Percentiles rank a stretch among this genome's conserved stretches.
phyloP scores from a whole-genome alignment of 1,140 invertebrate species.

The Elysia chlorotica region DNA sequence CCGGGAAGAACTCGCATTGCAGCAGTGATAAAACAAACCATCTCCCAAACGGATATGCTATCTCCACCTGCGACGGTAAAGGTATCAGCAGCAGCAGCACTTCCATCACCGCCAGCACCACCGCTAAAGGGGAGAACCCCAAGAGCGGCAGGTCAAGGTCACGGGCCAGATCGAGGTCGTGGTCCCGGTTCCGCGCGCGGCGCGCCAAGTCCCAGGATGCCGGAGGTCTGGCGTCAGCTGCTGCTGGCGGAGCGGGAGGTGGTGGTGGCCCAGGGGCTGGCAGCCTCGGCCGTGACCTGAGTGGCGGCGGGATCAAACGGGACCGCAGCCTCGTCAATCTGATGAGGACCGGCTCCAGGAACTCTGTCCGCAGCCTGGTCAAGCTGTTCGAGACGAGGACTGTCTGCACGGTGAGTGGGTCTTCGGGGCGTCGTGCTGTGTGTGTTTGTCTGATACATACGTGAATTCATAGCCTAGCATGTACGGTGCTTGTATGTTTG shows the following conservation, averaged over 20 bases:
- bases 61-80: too few species aligned
- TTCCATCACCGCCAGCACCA: too few species aligned
- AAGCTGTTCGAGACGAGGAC: constrained; percentile 30
- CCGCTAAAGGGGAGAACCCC: not conserved
- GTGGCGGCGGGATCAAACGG: constrained; percentile 5
- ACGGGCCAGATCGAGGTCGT: constrained; percentile 15
- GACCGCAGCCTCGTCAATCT: constrained; percentile 27
- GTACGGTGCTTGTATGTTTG: too few species aligned
- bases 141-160: constrained; percentile 4
- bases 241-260: not conserved
- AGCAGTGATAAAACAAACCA: too few species aligned
- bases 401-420: constrained; percentile 7
- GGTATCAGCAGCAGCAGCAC: not conserved
- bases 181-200: constrained; percentile 22
- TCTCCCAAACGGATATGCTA: too few species aligned
- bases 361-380: constrained; percentile 30
- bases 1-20: not conserved
- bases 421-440: not conserved
- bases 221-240: not conserved
- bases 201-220: constrained; percentile 25
- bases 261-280: not conserved
- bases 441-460: too few species aligned
- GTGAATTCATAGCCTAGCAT: too few species aligned
- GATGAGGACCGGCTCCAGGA: constrained; percentile 31
- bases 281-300: not conserved